These are phyloP conservation scores for Drosophila seclusa DNA, from an alignment of 2,888 invertebrate species.

Conservation along the genomic window DNA sequence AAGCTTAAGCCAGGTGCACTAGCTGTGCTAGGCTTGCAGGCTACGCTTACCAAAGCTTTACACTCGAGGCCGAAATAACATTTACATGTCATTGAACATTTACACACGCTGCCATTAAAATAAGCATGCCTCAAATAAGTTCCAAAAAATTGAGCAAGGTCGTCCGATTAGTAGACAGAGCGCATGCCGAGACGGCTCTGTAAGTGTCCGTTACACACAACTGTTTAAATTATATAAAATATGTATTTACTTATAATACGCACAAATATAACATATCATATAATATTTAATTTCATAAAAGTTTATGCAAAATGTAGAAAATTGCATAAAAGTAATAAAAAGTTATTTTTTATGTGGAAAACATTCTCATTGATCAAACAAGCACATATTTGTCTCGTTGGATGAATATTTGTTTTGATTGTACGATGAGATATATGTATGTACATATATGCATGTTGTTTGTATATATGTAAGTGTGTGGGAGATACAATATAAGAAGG, in stretches of 20 bases:
- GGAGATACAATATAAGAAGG: neutral
- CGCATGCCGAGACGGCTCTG: no score
- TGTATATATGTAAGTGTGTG: neutral
- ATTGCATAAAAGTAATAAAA: neutral
- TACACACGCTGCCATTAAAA: no score
- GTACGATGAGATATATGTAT: neutral
- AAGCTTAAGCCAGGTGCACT: neutral
- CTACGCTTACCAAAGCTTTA: neutral
- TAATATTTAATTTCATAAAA: neutral
- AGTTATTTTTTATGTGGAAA: neutral
- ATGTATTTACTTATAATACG: no score
- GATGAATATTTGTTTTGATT: neutral
- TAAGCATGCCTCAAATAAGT: no score
- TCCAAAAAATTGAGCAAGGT: no score
- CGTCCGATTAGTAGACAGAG: no score
- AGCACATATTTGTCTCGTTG: neutral
- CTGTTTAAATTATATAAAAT: no score
- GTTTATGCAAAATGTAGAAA: neutral
- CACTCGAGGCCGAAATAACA: neutral
- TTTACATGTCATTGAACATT: neutral
- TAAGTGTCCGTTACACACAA: neutral
- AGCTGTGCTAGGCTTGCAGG: neutral
- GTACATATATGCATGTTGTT: neutral
- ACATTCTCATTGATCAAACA: neutral
- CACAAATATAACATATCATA: no score